Percentiles rank a stretch among this genome's conserved stretches.
These are phyloP conservation scores for Gopherus flavomarginatus DNA, from an alignment of 2,113 vertebrate genomes.

Conservation along the genomic window DNA sequence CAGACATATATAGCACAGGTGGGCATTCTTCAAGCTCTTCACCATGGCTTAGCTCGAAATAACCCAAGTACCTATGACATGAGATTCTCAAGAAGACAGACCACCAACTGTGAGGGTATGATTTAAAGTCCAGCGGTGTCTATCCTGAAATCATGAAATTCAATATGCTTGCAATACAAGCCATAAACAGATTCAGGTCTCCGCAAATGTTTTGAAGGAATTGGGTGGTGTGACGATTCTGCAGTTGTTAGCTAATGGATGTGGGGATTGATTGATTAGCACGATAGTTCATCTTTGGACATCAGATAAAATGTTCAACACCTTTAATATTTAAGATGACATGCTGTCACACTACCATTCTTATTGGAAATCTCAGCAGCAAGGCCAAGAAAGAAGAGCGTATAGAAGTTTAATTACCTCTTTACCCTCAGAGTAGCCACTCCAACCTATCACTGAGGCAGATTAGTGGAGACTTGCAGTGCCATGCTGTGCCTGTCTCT, in stretches of 20 bases:
- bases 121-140: neutral
- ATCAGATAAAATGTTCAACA: neutral
- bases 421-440: neutral
- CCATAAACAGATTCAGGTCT: neutral
- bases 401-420: neutral
- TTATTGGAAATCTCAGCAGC: neutral
- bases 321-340: neutral
- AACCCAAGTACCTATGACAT: neutral
- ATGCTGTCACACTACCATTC: neutral
- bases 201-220: neutral
- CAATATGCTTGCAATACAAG: neutral
- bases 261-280: neutral
- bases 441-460: neutral
- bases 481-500: neutral
- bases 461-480: neutral
- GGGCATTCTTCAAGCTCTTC: neutral
- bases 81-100: slow-evolving; percentile 10
- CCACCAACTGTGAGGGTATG: neutral
- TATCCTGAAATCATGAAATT: neutral
- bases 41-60: neutral
- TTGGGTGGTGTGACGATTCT: neutral
- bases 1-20: neutral
- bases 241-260: neutral
- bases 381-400: neutral
- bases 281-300: neutral